These are phyloP conservation scores for Dryomyza anilis DNA, from an alignment of 2,888 invertebrate genomes.

Conservation along the genomic window DNA sequence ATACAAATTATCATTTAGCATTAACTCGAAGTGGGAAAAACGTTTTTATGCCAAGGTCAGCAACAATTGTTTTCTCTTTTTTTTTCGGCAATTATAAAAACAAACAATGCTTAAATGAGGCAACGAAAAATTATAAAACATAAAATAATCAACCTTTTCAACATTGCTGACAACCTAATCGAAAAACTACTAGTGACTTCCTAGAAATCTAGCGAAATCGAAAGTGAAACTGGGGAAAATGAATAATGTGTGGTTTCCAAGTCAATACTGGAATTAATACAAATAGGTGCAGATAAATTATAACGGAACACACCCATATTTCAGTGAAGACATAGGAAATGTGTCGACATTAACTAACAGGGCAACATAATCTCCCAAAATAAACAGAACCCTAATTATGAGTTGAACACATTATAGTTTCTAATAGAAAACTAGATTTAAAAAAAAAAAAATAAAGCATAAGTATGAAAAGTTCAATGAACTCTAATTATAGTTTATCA, in stretches of 20 bases:
- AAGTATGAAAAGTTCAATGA: too few species aligned
- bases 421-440: too few species aligned
- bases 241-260: too few species aligned
- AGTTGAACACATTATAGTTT: too few species aligned
- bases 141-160: not conserved
- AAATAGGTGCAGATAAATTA: too few species aligned
- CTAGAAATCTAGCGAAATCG: not conserved
- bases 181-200: slow-evolving; percentile 13
- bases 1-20: not conserved
- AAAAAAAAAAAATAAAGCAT: too few species aligned
- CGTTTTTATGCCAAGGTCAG: not conserved
- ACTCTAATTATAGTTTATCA: too few species aligned
- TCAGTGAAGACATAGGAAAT: not conserved
- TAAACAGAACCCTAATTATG: too few species aligned
- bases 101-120: not conserved
- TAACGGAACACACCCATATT: not conserved
- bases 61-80: too few species aligned
- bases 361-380: too few species aligned
- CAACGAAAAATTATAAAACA: too few species aligned
- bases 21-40: not conserved
- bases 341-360: not conserved
- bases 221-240: not conserved
- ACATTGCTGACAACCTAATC: slow-evolving; percentile 15
- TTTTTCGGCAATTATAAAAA: not conserved
- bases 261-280: too few species aligned